phyloP scores from a whole-genome alignment of 2,113 vertebrate species.

The Oryzias woworae region DNA sequence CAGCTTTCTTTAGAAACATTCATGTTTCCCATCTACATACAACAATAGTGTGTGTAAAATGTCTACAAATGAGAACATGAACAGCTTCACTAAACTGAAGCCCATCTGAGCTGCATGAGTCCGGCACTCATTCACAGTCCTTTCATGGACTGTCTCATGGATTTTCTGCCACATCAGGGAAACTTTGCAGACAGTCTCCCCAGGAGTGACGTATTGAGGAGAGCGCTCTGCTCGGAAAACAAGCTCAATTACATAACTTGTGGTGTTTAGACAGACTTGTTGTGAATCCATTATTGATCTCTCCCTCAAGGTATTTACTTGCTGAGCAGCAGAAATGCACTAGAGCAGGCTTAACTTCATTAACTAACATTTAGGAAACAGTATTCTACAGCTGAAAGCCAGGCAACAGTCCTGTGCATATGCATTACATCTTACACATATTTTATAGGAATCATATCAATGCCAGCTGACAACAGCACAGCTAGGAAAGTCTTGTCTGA shows the following conservation, averaged over 20 bases:
- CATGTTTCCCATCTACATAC: too few relatives aligned
- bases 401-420: neutral
- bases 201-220: neutral
- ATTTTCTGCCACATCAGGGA: constrained; percentile 3
- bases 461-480: too few relatives aligned
- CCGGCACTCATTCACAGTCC: neutral
- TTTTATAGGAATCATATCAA: neutral
- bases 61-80: neutral
- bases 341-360: constrained; percentile 23
- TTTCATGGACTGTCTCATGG: constrained; percentile 2
- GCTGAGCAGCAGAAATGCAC: constrained; percentile 8
- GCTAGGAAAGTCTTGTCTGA: neutral
- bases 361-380: constrained; percentile 9
- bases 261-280: neutral
- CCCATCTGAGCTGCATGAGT: neutral
- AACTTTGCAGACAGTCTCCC: neutral
- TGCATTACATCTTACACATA: neutral
- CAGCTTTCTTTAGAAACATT: too few relatives aligned
- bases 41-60: too few relatives aligned
- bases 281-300: constrained; percentile 33
- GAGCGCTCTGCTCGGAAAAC: neutral
- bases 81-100: neutral
- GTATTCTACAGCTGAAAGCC: neutral
- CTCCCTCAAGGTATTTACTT: constrained; percentile 10
- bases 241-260: constrained; percentile 17